Conservation (phyloP, 2,113 vertebrate genomes). For the Megaceryle torquata region DNA sequence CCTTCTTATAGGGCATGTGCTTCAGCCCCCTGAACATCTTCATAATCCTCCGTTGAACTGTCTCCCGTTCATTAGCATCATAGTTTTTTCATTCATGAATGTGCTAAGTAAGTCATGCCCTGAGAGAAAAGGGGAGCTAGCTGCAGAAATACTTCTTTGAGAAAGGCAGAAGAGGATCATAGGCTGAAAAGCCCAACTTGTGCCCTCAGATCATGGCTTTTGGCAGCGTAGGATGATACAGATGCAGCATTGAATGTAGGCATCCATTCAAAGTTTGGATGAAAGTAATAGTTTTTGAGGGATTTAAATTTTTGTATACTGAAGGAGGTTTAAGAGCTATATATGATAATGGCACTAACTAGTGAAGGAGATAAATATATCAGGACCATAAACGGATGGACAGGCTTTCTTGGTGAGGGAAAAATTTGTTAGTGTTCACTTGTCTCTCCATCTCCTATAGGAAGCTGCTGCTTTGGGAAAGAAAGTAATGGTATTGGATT, state of each 20-base stretch:
- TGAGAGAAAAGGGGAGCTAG: background rate
- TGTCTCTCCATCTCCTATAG: conserved; percentile 56
- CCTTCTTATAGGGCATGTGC: accelerated
- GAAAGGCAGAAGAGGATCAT: background rate
- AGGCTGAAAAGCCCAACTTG: background rate
- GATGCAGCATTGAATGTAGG: background rate
- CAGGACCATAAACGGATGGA: accelerated
- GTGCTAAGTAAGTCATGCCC: background rate
- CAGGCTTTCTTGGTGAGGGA: background rate
- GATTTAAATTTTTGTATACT: background rate
- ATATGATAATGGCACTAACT: background rate
- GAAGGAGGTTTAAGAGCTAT: background rate
- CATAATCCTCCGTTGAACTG: background rate
- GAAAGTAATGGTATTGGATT: conserved; percentile 95
- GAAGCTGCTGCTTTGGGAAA: conserved; percentile 90
- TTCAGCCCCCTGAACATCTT: background rate
- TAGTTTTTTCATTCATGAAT: background rate
- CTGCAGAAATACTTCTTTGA: background rate
- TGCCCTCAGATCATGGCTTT: background rate
- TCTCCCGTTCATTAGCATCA: background rate
- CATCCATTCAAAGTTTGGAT: background rate
- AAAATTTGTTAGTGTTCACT: background rate
- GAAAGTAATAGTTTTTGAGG: background rate
- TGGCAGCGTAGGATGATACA: background rate
- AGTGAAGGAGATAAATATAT: background rate